Evolutionary conservation across 2,113 vertebrate genomes (phyloP).

Genomic region (Beaufortia kweichowensis): DNA sequence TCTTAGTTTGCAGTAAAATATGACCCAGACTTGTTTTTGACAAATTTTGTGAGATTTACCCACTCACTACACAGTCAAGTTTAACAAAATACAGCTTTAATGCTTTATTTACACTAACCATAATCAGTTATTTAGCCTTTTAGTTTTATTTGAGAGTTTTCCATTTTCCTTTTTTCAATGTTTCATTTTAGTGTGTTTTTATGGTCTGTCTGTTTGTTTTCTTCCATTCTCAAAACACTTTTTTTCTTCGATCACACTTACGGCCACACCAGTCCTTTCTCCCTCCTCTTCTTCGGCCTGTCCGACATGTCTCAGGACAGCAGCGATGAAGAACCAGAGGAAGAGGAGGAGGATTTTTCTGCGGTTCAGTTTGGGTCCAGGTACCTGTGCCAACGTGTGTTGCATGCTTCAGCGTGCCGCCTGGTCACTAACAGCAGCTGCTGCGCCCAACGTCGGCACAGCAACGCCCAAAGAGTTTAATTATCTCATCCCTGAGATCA

Average conservation of each 20-base stretch:
- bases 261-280: slow-evolving; percentile 82
- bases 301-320: slow-evolving; percentile 93
- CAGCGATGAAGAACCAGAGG: slow-evolving; percentile 88
- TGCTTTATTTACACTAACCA: not conserved
- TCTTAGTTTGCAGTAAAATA: not conserved
- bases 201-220: slow-evolving; percentile 21
- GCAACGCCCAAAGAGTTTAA: not conserved
- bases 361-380: slow-evolving; percentile 98
- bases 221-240: slow-evolving; percentile 36
- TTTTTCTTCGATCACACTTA: slow-evolving; percentile 49
- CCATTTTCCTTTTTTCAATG: not conserved
- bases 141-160: not conserved
- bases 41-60: not conserved
- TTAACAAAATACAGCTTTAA: not conserved
- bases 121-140: not conserved
- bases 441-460: slow-evolving; percentile 17
- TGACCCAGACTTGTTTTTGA: not conserved
- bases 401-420: slow-evolving; percentile 67
- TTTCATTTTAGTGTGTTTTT: not conserved
- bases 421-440: slow-evolving; percentile 57
- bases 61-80: not conserved
- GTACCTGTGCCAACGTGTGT: slow-evolving; percentile 78
- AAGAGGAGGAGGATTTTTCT: slow-evolving; percentile 91
- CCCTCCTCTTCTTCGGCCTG: slow-evolving; percentile 88
- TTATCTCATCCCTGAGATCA: not conserved